Evolutionary conservation across 1,140 invertebrate genomes (phyloP).

Genomic region (Drosophila takahashii): DNA sequence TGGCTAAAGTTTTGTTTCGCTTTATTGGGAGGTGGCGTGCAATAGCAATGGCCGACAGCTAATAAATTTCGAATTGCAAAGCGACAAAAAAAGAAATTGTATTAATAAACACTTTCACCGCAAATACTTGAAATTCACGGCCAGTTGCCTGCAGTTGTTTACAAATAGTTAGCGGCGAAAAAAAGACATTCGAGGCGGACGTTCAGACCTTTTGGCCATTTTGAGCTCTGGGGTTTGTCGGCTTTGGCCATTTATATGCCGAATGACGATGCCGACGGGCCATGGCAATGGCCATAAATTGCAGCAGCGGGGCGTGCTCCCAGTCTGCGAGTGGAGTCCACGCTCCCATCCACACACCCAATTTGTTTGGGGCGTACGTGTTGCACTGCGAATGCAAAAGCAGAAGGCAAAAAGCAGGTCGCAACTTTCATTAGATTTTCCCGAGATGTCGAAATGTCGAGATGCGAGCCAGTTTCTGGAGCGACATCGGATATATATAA

Average conservation of each 20-base stretch:
- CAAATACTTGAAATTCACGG: conserved; percentile 67
- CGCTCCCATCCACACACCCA: conserved; percentile 31
- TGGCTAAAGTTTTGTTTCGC: conserved; percentile 29
- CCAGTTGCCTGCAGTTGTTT: conserved; percentile 61
- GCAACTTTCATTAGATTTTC: conserved; percentile 80
- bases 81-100: conserved; percentile 68
- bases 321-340: conserved; percentile 26
- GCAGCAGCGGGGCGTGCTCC: conserved; percentile 54
- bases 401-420: conserved; percentile 69
- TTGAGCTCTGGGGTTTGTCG: conserved; percentile 47
- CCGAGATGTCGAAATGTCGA: conserved; percentile 23
- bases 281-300: conserved; percentile 55
- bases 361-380: conserved; percentile 55
- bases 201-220: conserved; percentile 59
- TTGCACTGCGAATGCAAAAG: conserved; percentile 61
- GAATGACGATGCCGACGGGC: conserved; percentile 32
- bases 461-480: conserved; percentile 46
- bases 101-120: conserved; percentile 79
- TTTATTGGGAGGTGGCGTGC: background rate
- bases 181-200: conserved; percentile 7
- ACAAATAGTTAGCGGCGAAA: conserved; percentile 52
- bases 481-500: conserved; percentile 64
- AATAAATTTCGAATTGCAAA: conserved; percentile 52
- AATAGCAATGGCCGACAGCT: conserved; percentile 38
- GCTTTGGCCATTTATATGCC: conserved; percentile 57